phyloP scores from a whole-genome alignment of 2,888 invertebrate species.

The Leucoma salicis region DNA sequence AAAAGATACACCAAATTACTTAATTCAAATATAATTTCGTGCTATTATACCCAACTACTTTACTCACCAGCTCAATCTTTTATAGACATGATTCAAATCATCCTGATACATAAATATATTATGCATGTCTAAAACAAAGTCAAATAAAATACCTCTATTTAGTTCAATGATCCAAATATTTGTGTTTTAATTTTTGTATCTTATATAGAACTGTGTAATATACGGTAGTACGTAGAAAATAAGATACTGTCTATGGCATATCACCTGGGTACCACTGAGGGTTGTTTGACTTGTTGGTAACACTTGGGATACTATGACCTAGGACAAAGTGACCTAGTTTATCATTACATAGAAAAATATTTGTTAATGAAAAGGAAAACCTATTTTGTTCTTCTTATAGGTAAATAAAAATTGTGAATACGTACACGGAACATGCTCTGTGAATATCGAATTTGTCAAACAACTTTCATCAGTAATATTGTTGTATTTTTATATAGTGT shows the following conservation, averaged over 20 bases:
- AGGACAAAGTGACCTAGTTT: neutral
- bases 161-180: conserved; percentile 41
- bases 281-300: conserved; percentile 40
- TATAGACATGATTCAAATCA: neutral
- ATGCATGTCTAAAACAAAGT: conserved; percentile 25
- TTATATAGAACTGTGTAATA: conserved; percentile 36
- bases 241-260: conserved; percentile 67
- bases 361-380: too few species aligned
- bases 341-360: too few species aligned
- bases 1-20: too few species aligned
- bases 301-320: neutral
- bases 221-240: conserved; percentile 53
- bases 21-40: too few species aligned
- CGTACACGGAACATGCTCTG: neutral
- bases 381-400: too few species aligned
- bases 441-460: conserved; percentile 36
- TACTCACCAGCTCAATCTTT: too few species aligned
- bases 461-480: conserved; percentile 53
- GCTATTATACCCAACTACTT: too few species aligned
- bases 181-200: conserved; percentile 39
- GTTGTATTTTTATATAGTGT: conserved; percentile 78
- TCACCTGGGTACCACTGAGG: conserved; percentile 62
- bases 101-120: neutral
- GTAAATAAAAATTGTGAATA: too few species aligned
- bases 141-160: conserved; percentile 38